Conservation (phyloP, 2,888 invertebrate species). For the Apoderus coryli region DNA sequence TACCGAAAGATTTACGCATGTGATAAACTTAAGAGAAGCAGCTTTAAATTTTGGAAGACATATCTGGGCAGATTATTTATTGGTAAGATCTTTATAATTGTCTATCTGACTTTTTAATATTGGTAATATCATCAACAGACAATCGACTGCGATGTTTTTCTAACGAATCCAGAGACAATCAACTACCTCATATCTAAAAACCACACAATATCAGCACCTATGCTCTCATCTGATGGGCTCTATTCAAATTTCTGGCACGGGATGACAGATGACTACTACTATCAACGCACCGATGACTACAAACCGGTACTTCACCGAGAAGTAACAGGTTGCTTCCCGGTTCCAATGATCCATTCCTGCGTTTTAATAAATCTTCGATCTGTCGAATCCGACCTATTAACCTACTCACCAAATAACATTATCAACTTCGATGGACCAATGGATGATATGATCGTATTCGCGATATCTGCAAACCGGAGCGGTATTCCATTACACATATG, state of each 20-base stretch:
- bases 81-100: conserved; percentile 43
- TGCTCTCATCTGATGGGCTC: conserved; percentile 71
- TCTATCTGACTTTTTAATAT: conserved; percentile 6
- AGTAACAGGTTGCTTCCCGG: conserved; percentile 57
- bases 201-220: conserved; percentile 60
- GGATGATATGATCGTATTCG: conserved; percentile 91
- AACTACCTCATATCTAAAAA: conserved; percentile 45
- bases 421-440: conserved; percentile 47
- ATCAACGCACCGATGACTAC: conserved; percentile 71
- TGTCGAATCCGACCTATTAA: conserved; percentile 44
- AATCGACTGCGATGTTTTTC: conserved; percentile 71
- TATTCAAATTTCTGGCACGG: conserved; percentile 97
- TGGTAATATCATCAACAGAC: conserved; percentile 40
- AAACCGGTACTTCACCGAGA: conserved; percentile 58
- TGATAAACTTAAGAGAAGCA: conserved; percentile 65
- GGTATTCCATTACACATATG: conserved; percentile 56
- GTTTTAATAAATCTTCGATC: conserved; percentile 61
- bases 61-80: conserved; percentile 79
- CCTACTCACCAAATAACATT: conserved; percentile 54
- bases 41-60: conserved; percentile 56
- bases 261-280: conserved; percentile 75
- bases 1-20: conserved; percentile 52
- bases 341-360: conserved; percentile 86
- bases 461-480: conserved; percentile 58
- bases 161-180: conserved; percentile 53